These are phyloP conservation scores for Pachydiplax longipennis DNA, from an alignment of 2,888 invertebrate genomes.

Conservation along the genomic window DNA sequence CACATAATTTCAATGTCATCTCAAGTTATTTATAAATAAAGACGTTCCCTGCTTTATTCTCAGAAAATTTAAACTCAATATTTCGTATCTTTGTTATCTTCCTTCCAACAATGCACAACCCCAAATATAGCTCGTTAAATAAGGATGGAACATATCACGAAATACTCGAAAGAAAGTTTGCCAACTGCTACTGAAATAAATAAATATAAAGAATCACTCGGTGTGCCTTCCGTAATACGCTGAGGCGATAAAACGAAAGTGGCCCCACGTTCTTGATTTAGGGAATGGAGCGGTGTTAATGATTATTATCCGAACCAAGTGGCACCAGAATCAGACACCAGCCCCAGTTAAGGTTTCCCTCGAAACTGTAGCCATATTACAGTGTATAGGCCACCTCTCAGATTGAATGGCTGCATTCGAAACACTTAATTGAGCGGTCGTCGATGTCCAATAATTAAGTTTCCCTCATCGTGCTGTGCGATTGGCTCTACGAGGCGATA, in stretches of 20 bases:
- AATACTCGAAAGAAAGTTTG: no score
- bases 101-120: no score
- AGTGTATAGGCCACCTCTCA: background rate
- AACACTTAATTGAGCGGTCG: constrained; percentile 16
- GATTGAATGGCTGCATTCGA: background rate
- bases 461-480: background rate
- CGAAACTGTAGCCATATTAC: constrained; percentile 17
- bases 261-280: background rate
- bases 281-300: background rate
- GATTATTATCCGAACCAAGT: background rate
- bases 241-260: background rate
- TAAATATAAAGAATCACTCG: background rate
- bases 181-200: no score
- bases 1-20: no score
- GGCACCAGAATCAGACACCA: background rate
- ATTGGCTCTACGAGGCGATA: background rate
- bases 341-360: constrained; percentile 21
- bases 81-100: no score
- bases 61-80: no score
- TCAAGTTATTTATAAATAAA: no score
- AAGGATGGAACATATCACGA: no score
- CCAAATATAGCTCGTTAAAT: no score
- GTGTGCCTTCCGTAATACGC: constrained; percentile 10
- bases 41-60: no score
- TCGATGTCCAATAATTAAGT: constrained; percentile 29